Evolutionary conservation across 1,140 invertebrate genomes (phyloP).

Genomic region (Anoplolepis gracilipes): DNA sequence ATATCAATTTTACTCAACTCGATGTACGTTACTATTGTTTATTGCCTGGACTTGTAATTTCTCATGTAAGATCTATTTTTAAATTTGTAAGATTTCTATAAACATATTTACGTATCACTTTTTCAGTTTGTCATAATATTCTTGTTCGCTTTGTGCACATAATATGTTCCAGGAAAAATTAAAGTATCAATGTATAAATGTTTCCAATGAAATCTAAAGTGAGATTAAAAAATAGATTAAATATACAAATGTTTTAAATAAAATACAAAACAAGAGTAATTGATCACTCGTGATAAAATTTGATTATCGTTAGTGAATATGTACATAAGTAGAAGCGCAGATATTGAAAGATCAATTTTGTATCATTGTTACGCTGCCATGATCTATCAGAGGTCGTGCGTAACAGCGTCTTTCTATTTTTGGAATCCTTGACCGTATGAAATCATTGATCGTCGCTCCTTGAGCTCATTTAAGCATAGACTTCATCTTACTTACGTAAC

Average conservation of each 20-base stretch:
- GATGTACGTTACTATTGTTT: conserved; percentile 5
- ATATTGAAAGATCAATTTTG: conserved; percentile 11
- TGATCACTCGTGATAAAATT: conserved; percentile 3
- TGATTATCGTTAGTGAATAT: background rate
- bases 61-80: background rate
- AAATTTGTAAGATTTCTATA: background rate
- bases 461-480: conserved; percentile 38
- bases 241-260: background rate
- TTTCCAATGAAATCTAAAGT: background rate
- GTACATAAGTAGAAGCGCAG: background rate
- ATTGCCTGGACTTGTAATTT: background rate
- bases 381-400: conserved; percentile 29
- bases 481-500: conserved; percentile 29
- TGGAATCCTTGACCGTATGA: conserved; percentile 44
- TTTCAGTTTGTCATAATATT: background rate
- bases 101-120: conserved; percentile 10
- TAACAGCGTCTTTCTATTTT: conserved; percentile 47
- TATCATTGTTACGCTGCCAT: conserved; percentile 1
- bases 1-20: background rate
- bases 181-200: background rate
- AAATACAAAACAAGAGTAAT: background rate
- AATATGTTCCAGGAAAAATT: background rate
- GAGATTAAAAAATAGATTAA: background rate
- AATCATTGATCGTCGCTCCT: conserved; percentile 54
- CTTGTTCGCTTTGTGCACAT: background rate